Evolutionary conservation across 2,113 vertebrate species (phyloP).

Genomic region (Axis porcinus): DNA sequence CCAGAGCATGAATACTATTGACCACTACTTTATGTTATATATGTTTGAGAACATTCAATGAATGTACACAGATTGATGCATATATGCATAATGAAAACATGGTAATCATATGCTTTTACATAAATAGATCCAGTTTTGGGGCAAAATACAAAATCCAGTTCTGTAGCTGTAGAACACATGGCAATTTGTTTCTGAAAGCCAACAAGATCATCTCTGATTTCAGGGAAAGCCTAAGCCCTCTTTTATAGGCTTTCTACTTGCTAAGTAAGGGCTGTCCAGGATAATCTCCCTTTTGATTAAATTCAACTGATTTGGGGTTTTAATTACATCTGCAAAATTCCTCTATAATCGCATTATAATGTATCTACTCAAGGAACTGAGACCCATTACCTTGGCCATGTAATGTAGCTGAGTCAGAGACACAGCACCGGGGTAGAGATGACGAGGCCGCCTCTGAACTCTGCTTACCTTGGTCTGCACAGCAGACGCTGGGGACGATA

Average conservation of each 20-base stretch:
- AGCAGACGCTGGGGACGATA: not conserved
- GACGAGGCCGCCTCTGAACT: not conserved
- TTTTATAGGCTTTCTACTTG: not conserved
- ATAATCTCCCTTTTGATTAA: conserved; percentile 19
- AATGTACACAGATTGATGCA: not conserved
- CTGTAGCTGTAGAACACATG: not conserved
- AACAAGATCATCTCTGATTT: not conserved
- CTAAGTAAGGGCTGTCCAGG: not conserved
- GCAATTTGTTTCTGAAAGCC: not conserved
- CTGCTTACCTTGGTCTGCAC: not conserved
- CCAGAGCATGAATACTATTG: not conserved
- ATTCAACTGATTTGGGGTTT: not conserved
- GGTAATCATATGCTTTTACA: not conserved
- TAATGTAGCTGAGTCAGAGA: not conserved
- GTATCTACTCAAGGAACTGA: not conserved
- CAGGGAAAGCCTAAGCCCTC: not conserved
- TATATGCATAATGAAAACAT: not conserved
- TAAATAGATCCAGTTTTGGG: not conserved
- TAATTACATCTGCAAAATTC: conserved; percentile 4
- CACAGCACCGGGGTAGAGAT: not conserved
- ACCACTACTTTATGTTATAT: not conserved
- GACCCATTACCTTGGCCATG: not conserved
- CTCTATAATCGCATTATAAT: not conserved
- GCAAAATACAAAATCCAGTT: not conserved
- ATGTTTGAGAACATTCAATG: not conserved